These are phyloP conservation scores for Aricia artaxerxes DNA, from an alignment of 2,888 invertebrate genomes.

Conservation along the genomic window DNA sequence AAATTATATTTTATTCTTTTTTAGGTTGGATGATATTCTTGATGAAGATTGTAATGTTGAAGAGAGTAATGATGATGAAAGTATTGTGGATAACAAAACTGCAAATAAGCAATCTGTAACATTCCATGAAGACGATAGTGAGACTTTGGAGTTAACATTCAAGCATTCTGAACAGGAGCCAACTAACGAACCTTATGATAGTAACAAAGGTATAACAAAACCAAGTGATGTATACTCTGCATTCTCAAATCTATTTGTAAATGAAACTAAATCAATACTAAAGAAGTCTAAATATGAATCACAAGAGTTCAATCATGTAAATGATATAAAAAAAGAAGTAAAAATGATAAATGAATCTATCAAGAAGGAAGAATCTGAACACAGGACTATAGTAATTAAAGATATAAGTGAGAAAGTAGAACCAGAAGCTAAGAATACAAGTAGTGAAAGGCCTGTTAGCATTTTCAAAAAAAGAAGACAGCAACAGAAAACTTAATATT, in stretches of 20 bases:
- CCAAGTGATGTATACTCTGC: conserved; percentile 72
- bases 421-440: conserved; percentile 44
- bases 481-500: conserved; percentile 51
- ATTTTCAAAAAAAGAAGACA: conserved; percentile 68
- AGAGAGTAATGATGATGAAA: conserved; percentile 41
- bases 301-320: conserved; percentile 25
- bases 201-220: conserved; percentile 59
- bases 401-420: conserved; percentile 61
- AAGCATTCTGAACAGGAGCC: conserved; percentile 58
- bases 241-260: conserved; percentile 51
- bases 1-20: conserved; percentile 11
- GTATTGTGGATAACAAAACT: conserved; percentile 36
- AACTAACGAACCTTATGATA: conserved; percentile 50
- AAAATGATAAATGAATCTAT: conserved; percentile 28
- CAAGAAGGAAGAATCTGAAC: conserved; percentile 33
- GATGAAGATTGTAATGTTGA: conserved; percentile 50
- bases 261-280: conserved; percentile 62
- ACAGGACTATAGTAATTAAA: conserved; percentile 55
- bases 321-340: conserved; percentile 35
- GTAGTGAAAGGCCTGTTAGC: conserved; percentile 59
- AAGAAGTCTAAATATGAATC: conserved; percentile 62
- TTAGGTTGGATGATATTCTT: conserved; percentile 60
- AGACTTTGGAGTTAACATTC: conserved; percentile 64
- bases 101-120: conserved; percentile 57
- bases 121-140: conserved; percentile 66